A percentile compares a stretch with the other conserved stretches of the same genome.
Conservation (phyloP, 2,888 invertebrate species). For the Acronicta psi region DNA sequence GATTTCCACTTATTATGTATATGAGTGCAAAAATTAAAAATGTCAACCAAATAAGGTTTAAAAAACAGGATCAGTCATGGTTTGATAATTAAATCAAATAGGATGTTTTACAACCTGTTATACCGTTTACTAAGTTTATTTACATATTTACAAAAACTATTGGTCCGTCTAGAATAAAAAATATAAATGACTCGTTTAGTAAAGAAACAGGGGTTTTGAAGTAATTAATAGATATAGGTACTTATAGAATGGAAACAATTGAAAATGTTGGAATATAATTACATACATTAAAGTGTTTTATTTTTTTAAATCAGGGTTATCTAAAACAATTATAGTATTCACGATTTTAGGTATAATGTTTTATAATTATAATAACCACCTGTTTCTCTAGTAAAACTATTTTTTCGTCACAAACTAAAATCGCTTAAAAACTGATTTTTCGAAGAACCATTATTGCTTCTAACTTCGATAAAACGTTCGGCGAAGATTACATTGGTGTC, state of each 20-base stretch:
- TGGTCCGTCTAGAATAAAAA: constrained; percentile 86
- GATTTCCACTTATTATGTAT: no score
- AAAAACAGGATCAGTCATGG: constrained; percentile 67
- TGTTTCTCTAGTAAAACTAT: constrained; percentile 45
- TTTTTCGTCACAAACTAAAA: constrained; percentile 39
- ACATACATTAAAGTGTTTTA: no score
- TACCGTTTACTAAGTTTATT: constrained; percentile 78
- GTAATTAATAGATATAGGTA: background rate
- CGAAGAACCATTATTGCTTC: constrained; percentile 68
- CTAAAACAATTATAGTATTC: background rate
- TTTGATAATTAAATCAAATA: constrained; percentile 61
- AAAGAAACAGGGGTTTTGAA: constrained; percentile 35
- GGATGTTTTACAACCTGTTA: constrained; percentile 78
- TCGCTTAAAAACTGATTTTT: constrained; percentile 40
- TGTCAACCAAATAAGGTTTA: background rate
- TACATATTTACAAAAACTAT: constrained; percentile 87
- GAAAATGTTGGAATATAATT: background rate
- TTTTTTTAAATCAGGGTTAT: constrained; percentile 3
- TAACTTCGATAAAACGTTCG: constrained; percentile 61
- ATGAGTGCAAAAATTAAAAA: no score
- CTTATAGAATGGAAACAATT: no score
- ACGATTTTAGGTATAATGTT: background rate
- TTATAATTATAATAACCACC: constrained; percentile 4
- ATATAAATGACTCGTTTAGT: constrained; percentile 49
- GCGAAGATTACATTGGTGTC: constrained; percentile 69